Base-by-base conservation (phyloP, 2,888 invertebrate species). In the Catocala fraxini region DNA sequence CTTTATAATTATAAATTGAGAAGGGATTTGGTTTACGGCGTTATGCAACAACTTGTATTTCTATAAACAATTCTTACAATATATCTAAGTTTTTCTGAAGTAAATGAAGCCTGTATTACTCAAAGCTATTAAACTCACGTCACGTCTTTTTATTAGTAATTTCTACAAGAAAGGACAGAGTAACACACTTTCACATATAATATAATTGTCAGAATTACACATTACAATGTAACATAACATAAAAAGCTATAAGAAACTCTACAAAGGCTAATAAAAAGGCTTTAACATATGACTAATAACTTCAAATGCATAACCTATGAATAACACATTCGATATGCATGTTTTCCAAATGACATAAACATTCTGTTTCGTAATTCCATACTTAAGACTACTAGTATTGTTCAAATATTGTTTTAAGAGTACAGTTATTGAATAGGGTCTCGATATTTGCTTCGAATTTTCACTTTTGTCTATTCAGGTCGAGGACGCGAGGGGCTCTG, bases 381-480 rank as follows among this genome's bases (percentile, higher is more conserved):
- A 51, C 47, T 66, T 52, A 9, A 35, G 46, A 55, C 34, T 46
- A 25, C 10, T 7, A 45, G 10, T 34, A 5, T 39, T 51, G 51
- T 55, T 35, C 46, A 25, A 43, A 59, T 11, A 54, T 10, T 48
- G 9, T 59, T 25, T 73, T 49, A 13, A 60, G 56, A 58, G 15
- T 57, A 58, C 67, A 61, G 56, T 68, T 74, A 61, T 63, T 51
- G 65, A 62, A 70, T 74, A 71, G 71, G 68, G 63, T 68, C 63
- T 72, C 80, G 75, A 70, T 59, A 63, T 87, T 88, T 80, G 84
- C 80, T 79, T 72, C 68, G 83, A 48, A 89, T 90, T 93, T 93
- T 92, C 93, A 89, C 93, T 89, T 86, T 84, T 79, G 77, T 73
- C 67, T 80, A 88, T 89, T 77, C 77, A 77, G 92, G 93, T 92